Percentiles rank a stretch among this genome's conserved stretches.
Evolutionary conservation across 2,113 vertebrate species (phyloP).

Genomic region (Mesoclemmys tuberculata): DNA sequence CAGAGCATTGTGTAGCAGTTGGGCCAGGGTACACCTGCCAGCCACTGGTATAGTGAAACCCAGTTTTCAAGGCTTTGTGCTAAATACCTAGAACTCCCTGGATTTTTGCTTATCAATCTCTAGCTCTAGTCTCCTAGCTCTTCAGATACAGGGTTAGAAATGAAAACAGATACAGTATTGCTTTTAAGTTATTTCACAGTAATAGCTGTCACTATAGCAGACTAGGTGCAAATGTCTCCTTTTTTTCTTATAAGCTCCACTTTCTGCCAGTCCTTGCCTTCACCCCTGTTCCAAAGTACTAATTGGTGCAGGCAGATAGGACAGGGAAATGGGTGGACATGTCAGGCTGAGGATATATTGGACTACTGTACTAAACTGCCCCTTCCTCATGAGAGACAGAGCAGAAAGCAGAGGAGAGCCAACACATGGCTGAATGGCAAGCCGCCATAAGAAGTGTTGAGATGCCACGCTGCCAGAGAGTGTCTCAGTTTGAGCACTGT

Average conservation of each 20-base stretch:
- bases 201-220: background rate
- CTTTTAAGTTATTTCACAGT: slow-evolving; percentile 5
- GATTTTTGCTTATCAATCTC: background rate
- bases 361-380: background rate
- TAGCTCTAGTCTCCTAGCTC: background rate
- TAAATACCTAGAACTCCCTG: background rate
- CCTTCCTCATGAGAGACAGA: slow-evolving; percentile 1
- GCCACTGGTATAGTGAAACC: background rate
- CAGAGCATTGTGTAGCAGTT: too few species aligned
- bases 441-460: background rate
- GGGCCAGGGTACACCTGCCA: background rate
- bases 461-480: slow-evolving; percentile 29
- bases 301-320: slow-evolving; percentile 34
- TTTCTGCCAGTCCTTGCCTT: slow-evolving; percentile 21
- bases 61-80: too few species aligned
- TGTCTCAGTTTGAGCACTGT: background rate
- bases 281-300: background rate
- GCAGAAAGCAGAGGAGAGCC: background rate
- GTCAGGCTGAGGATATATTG: background rate
- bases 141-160: slow-evolving; percentile 45
- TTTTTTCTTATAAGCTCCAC: background rate
- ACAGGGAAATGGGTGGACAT: slow-evolving; percentile 8
- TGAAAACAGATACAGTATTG: slow-evolving; percentile 35
- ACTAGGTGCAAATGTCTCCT: slow-evolving; percentile 24
- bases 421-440: slow-evolving; percentile 32